Base-by-base conservation (phyloP, 2,888 invertebrate species). In the Therioaphis trifolii region DNA sequence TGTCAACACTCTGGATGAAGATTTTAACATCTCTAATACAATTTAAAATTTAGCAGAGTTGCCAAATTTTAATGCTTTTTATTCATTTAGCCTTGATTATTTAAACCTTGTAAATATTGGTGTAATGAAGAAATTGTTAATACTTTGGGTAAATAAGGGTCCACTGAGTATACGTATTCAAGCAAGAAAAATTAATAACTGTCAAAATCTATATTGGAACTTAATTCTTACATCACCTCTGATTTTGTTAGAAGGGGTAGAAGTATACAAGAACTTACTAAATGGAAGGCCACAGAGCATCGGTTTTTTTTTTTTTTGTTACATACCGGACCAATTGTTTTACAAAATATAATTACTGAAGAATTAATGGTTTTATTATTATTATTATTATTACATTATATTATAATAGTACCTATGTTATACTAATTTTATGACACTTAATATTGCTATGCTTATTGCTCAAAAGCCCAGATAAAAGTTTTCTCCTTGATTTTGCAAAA, bases 211-310 rank as follows among this genome's bases (percentile, higher is more conserved):
- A 43, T 69, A 15, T 21, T 43, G 14, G 43, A 43, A 43, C 43
- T 43, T 43, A 43, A 43, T 24, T 14, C 43, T 24, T 40, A 43
- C 21, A 69, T 69, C 14, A n/a, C 69, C 11, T 43, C 43, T 43
- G 43, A 69, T 24, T 69, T 69, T 35, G 18, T 35, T 35, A 63
- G 63, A n/a, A n/a, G n/a, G n/a, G n/a, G n/a, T n/a, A n/a, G n/a
- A n/a, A n/a, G n/a, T n/a, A n/a, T n/a, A n/a, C 46, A 69, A 43
- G 69, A 69, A 69, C 24, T 69, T 7, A 4, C 14, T 69, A 21
- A 43, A 14, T 69, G 69, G 69, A 69, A 69, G 7, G 69, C 46
- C 21, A 15, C 46, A 4, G 46, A 66, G 35, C 35, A n/a, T 29
- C 5, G 66, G 7, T 66, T 58, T 24, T 66, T 66, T 66, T 14